Evolutionary conservation across 2,888 invertebrate genomes (phyloP).

Genomic region (Nysson spinosus): DNA sequence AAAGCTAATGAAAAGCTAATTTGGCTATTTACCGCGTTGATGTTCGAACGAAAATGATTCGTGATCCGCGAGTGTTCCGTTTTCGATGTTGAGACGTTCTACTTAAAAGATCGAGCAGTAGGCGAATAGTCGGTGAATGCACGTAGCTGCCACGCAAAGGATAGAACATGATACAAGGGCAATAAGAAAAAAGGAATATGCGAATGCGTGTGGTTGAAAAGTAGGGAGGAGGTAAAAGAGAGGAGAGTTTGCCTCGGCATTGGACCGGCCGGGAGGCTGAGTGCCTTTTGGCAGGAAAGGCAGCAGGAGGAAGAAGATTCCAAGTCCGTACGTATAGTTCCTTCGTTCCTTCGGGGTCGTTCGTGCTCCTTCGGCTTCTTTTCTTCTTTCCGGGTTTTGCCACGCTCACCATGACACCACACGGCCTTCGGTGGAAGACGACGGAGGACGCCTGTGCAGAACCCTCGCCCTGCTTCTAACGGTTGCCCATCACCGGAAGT

Average conservation of each 20-base stretch:
- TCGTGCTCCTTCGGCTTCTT: constrained; percentile 58
- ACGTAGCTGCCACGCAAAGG: background rate
- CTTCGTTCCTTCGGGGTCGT: constrained; percentile 52
- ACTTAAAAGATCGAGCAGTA: constrained; percentile 17
- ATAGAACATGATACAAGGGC: constrained; percentile 12
- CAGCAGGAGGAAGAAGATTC: constrained; percentile 33
- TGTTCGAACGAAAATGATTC: no score
- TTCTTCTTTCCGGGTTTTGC: constrained; percentile 54
- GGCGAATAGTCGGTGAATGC: constrained; percentile 1
- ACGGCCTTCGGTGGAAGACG: constrained; percentile 58
- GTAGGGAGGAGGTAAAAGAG: background rate
- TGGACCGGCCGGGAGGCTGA: no score
- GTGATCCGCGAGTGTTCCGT: no score
- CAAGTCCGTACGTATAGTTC: no score
- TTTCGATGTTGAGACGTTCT: constrained; percentile 12
- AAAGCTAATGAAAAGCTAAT: no score
- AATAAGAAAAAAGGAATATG: constrained; percentile 5
- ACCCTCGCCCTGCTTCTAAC: constrained; percentile 54
- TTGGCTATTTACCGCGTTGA: no score
- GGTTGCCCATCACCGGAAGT: constrained; percentile 58
- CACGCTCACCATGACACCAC: constrained; percentile 53
- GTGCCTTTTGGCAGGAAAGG: constrained; percentile 24
- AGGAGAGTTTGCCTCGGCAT: constrained; percentile 23
- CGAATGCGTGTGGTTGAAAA: no score
- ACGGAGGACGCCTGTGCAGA: constrained; percentile 59